Base-by-base conservation (phyloP, 2,797 vertebrate species). In the Rachycentron canadum region DNA sequence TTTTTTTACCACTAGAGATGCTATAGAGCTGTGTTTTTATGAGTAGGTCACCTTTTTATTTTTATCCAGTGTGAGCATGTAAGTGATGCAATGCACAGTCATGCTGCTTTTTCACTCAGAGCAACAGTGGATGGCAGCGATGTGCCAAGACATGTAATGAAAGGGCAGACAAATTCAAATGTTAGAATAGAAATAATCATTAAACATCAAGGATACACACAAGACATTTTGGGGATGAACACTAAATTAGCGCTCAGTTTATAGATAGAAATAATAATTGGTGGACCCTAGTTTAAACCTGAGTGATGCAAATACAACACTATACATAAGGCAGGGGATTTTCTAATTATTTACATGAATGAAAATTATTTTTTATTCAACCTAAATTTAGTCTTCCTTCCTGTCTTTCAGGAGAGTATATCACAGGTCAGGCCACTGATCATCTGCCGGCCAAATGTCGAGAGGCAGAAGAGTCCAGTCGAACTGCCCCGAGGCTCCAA, bases 351-450 rank as follows among this genome's bases (percentile, higher is more conserved):
- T 23, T 49, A 3, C n/a, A 49, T 49, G n/a, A 11, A 12, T 25
- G 49, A 50, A 50, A 50, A 50, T 4, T 1, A 25, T 23, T 10
- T 21, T 49, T 9, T 13, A 25, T 50, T 25, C 11, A 25, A 25
- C 9, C 57, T 23, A 36, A 19, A 38, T 36, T 23, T 12, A 12
- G 13, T 38, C 34, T 16, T 63, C 58, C 62, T 40, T 16, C 11
- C 3, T 57, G 21, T 74, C 40, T 68, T 76, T 32, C 84, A 96
- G 95, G 95, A 96, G 84, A 96, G 95, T 30, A 82, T 95, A 10
- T 96, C 95, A 3, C 95, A 96, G 89, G 95, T 96, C 73, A 87
- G 95, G 45, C 95, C 95, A 0, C 88, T 96, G 84, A 90, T 96
- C 73, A 91, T 96, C 85, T 92, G 90, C 65, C 92, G 76, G 69